Conservation (phyloP, 2,888 invertebrate species). For the Hedychridium roseum region DNA sequence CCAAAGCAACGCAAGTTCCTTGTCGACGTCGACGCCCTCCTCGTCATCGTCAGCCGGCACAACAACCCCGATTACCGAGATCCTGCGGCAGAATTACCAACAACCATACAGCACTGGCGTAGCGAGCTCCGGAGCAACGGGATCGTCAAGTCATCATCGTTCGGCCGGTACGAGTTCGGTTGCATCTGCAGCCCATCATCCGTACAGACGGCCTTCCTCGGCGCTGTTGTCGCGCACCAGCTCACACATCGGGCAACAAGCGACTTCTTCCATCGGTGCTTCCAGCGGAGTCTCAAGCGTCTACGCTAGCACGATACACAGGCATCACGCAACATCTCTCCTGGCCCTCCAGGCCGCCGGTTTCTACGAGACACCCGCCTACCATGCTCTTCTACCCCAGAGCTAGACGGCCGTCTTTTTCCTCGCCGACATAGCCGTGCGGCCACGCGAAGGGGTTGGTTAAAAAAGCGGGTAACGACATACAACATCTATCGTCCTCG, state of each 20-base stretch:
- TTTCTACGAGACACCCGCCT: conserved; percentile 57
- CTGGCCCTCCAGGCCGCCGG: conserved; percentile 53
- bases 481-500: no score
- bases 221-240: conserved; percentile 28
- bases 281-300: conserved; percentile 48
- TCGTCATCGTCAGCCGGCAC: no score
- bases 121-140: conserved; percentile 26
- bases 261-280: conserved; percentile 38
- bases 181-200: conserved; percentile 35
- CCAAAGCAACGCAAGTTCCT: conserved; percentile 34
- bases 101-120: conserved; percentile 26
- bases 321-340: conserved; percentile 53
- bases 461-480: no score
- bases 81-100: conserved; percentile 34
- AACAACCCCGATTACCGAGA: conserved; percentile 34
- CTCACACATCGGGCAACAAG: conserved; percentile 39
- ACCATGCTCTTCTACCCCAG: conserved; percentile 56
- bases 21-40: conserved; percentile 33
- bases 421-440: background rate
- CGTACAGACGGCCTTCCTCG: conserved; percentile 41
- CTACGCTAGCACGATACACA: conserved; percentile 55
- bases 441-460: no score
- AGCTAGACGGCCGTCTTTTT: conserved; percentile 38
- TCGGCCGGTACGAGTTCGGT: conserved; percentile 33
- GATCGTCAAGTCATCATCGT: conserved; percentile 24